Percentiles rank a stretch among this genome's conserved stretches.
Evolutionary conservation across 2,797 vertebrate species (phyloP).

Genomic region (Phylloscopus collybita): DNA sequence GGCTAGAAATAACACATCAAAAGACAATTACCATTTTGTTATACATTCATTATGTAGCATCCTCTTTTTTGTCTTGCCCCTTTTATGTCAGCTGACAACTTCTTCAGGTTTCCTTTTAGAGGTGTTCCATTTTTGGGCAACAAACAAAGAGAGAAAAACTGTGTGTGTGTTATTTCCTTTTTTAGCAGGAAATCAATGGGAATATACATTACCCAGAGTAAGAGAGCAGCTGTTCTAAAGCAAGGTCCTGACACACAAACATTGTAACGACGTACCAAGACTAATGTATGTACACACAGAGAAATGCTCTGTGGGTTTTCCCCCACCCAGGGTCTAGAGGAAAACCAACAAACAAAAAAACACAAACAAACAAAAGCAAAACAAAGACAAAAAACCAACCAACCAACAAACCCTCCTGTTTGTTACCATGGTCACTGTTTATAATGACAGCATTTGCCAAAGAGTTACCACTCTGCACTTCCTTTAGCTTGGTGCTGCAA

Average conservation of each 20-base stretch:
- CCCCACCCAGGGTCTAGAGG: neutral
- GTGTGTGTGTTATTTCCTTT: neutral
- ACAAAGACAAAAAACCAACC: neutral
- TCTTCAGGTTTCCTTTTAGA: neutral
- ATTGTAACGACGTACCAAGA: neutral
- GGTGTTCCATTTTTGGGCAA: neutral
- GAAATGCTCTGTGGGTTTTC: neutral
- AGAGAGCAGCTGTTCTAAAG: neutral
- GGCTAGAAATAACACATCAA: neutral
- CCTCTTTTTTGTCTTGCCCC: neutral
- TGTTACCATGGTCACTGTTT: neutral
- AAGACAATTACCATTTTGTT: neutral
- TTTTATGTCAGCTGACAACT: neutral
- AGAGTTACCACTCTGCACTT: neutral
- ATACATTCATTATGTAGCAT: neutral
- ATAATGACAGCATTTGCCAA: neutral
- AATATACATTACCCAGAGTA: conserved; percentile 6
- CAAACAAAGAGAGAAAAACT: neutral
- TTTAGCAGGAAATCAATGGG: conserved; percentile 11
- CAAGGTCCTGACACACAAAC: conserved; percentile 38
- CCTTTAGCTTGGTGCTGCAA: neutral
- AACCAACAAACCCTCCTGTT: neutral
- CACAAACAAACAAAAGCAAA: no score
- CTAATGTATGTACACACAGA: conserved; percentile 2
- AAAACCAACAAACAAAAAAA: neutral